Conservation (phyloP, 2,113 vertebrate genomes). For the Terrapene triunguis region DNA sequence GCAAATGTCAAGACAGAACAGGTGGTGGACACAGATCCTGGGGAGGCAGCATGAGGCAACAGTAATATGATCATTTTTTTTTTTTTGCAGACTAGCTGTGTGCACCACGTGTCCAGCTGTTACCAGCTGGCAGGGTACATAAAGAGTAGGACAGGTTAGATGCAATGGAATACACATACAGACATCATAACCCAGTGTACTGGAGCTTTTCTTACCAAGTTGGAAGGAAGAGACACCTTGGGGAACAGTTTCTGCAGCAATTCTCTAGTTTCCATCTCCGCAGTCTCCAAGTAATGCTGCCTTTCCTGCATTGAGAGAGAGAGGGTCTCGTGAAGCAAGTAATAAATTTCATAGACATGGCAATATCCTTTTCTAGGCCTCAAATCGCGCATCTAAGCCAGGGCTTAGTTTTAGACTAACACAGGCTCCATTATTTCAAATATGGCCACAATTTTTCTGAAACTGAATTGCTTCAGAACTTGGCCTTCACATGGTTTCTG, state of each 20-base stretch:
- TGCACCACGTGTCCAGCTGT: not conserved
- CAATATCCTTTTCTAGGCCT: not conserved
- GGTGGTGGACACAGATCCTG: not conserved
- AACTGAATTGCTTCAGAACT: conserved; percentile 1
- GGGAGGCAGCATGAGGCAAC: not conserved
- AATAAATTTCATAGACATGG: rapidly evolving
- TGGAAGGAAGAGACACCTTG: conserved; percentile 86
- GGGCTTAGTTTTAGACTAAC: conserved; percentile 3
- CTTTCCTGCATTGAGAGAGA: conserved; percentile 85
- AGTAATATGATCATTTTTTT: rapidly evolving
- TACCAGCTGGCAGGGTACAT: not conserved
- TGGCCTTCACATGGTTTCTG: not conserved
- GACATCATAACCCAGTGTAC: no score
- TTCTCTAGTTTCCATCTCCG: conserved; percentile 87
- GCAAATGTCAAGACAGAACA: not conserved
- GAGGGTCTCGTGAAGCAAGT: not conserved
- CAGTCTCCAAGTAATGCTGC: conserved; percentile 82
- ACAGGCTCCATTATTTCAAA: not conserved
- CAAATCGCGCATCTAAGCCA: conserved; percentile 8
- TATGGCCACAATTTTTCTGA: conserved; percentile 17
- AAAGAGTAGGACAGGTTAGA: not conserved
- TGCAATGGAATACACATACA: not conserved
- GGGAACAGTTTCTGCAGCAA: conserved; percentile 93
- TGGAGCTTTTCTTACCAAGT: conserved; percentile 80
- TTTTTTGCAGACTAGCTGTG: not conserved